Conservation (phyloP, 2,888 invertebrate species). For the Arctia plantaginis region DNA sequence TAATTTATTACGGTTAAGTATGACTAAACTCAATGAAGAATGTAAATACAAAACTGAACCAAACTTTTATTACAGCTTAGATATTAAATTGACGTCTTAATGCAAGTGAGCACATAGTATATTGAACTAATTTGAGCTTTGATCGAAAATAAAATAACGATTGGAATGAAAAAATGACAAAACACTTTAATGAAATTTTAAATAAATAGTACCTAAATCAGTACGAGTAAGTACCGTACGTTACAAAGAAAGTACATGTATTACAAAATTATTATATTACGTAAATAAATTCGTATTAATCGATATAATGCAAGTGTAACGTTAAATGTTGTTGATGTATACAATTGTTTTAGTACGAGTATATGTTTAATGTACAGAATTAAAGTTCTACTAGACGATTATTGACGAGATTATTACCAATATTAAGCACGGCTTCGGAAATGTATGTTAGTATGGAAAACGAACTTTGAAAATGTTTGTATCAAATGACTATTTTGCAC, state of each 20-base stretch:
- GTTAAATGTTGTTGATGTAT: conserved; percentile 49
- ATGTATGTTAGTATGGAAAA: background rate
- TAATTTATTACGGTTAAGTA: background rate
- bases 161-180: background rate
- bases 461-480: background rate
- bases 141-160: background rate
- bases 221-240: background rate
- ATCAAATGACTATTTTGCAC: background rate
- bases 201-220: background rate
- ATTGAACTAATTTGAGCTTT: background rate
- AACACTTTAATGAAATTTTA: background rate
- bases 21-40: conserved; percentile 37
- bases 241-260: background rate
- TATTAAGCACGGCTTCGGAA: too few species aligned
- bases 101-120: conserved; percentile 13
- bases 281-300: background rate
- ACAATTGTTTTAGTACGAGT: conserved; percentile 34
- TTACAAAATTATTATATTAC: background rate
- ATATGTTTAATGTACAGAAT: conserved; percentile 34
- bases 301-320: conserved; percentile 33
- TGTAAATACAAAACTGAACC: conserved; percentile 28
- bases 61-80: conserved; percentile 1
- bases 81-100: background rate
- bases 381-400: conserved; percentile 4
- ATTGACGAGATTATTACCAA: background rate